Conservation (phyloP, 2,888 invertebrate genomes). For the Dromius quadrimaculatus region DNA sequence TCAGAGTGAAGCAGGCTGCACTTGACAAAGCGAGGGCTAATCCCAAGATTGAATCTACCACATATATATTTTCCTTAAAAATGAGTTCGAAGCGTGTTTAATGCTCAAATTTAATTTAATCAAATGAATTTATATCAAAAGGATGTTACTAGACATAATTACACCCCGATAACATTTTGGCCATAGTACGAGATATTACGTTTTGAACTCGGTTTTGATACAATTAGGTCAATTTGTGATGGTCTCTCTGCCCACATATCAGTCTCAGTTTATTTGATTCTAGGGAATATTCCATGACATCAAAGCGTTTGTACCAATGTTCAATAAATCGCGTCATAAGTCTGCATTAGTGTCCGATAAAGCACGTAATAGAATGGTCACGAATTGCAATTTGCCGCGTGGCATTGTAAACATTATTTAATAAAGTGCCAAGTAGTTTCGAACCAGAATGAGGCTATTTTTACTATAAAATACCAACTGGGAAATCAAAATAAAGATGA, state of each 20-base stretch:
- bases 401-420: too few relatives aligned
- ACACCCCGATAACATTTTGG: neutral
- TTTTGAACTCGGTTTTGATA: conserved; percentile 28
- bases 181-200: neutral
- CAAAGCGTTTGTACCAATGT: conserved; percentile 40
- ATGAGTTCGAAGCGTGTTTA: neutral
- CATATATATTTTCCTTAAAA: neutral
- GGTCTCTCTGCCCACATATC: conserved; percentile 33
- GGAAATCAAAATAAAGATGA: too few relatives aligned
- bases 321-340: conserved; percentile 41
- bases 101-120: neutral
- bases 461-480: too few relatives aligned
- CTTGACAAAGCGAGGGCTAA: too few relatives aligned
- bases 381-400: conserved; percentile 17
- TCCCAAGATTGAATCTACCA: too few relatives aligned
- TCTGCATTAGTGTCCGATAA: conserved; percentile 39
- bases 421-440: too few relatives aligned
- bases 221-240: conserved; percentile 40
- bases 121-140: neutral
- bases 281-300: conserved; percentile 44
- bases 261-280: conserved; percentile 28
- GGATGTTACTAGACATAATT: neutral
- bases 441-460: too few relatives aligned
- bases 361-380: neutral
- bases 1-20: too few relatives aligned